Percentiles rank a stretch among this genome's conserved stretches.
These are phyloP conservation scores for Gopherus flavomarginatus DNA, from an alignment of 2,113 vertebrate species.

Conservation along the genomic window DNA sequence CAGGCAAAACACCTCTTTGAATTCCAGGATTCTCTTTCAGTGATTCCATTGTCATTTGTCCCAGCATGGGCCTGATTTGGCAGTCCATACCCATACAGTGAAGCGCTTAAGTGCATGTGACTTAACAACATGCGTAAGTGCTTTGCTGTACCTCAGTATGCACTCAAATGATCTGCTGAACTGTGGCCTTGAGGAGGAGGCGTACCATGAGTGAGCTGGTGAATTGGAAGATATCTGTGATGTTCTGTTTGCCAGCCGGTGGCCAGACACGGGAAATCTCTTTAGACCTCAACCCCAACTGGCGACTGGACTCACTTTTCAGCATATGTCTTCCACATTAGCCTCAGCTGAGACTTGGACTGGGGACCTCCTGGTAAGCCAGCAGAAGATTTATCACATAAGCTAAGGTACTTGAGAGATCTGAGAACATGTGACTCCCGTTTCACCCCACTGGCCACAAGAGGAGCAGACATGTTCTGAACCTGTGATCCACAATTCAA, in stretches of 20 bases:
- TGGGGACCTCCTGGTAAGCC: not conserved
- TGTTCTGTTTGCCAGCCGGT: not conserved
- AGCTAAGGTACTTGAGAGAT: not conserved
- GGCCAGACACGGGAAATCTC: not conserved
- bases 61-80: not conserved
- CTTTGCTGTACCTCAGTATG: not conserved
- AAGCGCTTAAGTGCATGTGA: fast-evolving
- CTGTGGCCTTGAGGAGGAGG: not conserved
- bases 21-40: not conserved
- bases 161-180: not conserved
- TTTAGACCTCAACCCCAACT: fast-evolving
- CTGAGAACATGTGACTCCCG: fast-evolving
- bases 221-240: not conserved
- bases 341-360: not conserved
- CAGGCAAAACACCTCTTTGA: not conserved
- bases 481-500: not conserved
- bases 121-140: not conserved
- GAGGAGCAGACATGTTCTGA: not conserved
- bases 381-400: not conserved
- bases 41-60: not conserved
- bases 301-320: not conserved
- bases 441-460: fast-evolving
- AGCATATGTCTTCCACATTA: not conserved
- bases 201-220: not conserved
- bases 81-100: not conserved